Base-by-base conservation (phyloP, 2,888 invertebrate genomes). In the Cryptus viduatorius region DNA sequence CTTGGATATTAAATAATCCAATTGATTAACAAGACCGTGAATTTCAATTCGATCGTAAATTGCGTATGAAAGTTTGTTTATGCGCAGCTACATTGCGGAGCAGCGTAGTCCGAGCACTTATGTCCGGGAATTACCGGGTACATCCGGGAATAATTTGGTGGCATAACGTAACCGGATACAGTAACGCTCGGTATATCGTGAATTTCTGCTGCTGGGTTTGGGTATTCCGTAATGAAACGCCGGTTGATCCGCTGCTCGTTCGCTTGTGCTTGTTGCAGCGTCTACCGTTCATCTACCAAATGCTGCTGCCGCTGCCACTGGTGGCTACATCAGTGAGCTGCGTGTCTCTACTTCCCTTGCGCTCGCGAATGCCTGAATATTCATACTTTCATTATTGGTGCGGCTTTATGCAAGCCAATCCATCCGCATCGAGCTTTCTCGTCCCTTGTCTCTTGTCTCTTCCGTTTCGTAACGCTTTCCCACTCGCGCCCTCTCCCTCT, bases 301-400 rank as follows among this genome's bases (percentile, higher is more conserved):
- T 61, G 42, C 24, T 48, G 68, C 50, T 67, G 24, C 42, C 44
- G 59, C 19, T 53, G 42, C 42, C 61, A 10, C n/a, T 48, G 48
- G 29, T 8, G 46, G 48, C 37, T 19, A 16, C 37, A 48, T 19
- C 37, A 16, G 50, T 0, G 19, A 65, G 37, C 37, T 7, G 37
- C 10, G 61, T 29, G 72, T 77, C 65, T 77, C 56, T 8, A 69
- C 68, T 56, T 78, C 65, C 67, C 44, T 37, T 65, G 50, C 56
- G 65, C 31, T 50, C 64, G 64, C 82, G 76, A 56, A 75, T 79
- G 64, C 79, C 67, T 90, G 90, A 89, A 90, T 90, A 90, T 90
- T 90, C 89, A 90, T 90, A 88, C 87, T 87, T 90, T 89, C 88
- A 89, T 89, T 90, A 89, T 87, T 88, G 86, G 83, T 71, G 84